Evolutionary conservation across 2,797 vertebrate genomes (phyloP).

Genomic region (Thamnophis elegans): DNA sequence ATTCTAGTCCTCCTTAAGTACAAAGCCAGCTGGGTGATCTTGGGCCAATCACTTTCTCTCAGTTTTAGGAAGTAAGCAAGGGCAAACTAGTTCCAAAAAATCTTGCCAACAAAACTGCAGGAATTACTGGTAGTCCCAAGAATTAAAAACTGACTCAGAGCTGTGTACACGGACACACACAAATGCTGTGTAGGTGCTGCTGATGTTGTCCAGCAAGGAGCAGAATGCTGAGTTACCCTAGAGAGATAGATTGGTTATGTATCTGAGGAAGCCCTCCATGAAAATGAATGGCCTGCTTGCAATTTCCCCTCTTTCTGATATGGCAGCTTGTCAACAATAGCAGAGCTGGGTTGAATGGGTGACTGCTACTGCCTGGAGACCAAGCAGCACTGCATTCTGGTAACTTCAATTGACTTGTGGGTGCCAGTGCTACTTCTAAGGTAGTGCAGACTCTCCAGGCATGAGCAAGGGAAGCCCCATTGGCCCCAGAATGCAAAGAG

Average conservation of each 20-base stretch:
- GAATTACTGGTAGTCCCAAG: not conserved
- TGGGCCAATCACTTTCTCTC: not conserved
- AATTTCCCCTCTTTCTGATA: not conserved
- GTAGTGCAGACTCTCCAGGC: not conserved
- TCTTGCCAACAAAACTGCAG: not conserved
- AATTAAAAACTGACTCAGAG: not conserved
- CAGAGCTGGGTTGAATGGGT: not conserved
- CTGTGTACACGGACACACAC: not conserved
- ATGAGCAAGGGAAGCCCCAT: not conserved
- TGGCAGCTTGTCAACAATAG: not conserved
- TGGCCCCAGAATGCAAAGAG: not conserved
- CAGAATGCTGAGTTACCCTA: not conserved
- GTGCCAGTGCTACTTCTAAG: not conserved
- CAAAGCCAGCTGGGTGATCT: not conserved
- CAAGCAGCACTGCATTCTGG: not conserved
- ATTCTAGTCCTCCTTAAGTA: not conserved
- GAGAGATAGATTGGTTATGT: not conserved
- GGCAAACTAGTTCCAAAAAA: not conserved
- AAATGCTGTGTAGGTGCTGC: not conserved
- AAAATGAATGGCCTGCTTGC: not conserved
- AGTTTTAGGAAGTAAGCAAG: not conserved
- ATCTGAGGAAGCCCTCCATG: not conserved
- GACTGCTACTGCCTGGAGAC: not conserved
- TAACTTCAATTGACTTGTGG: not conserved
- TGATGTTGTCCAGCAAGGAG: not conserved